Conservation (phyloP, 2,797 vertebrate genomes). For the Bovichtus variegatus region DNA sequence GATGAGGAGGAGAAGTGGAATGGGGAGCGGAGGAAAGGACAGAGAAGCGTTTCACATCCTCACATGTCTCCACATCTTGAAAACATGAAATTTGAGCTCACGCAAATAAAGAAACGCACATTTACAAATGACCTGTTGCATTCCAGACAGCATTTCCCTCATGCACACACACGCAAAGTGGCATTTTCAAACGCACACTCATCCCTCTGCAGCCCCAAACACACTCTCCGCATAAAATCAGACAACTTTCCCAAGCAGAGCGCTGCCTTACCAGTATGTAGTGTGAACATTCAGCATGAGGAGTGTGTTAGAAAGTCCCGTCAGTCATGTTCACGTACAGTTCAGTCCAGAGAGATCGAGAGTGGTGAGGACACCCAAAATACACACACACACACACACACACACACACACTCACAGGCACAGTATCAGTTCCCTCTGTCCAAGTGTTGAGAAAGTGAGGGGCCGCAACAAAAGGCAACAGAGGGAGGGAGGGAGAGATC, state of each 20-base stretch:
- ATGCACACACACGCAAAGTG: slow-evolving; percentile 1
- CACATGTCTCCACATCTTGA: slow-evolving; percentile 13
- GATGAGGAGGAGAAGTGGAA: slow-evolving; percentile 40
- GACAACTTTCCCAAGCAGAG: slow-evolving; percentile 29
- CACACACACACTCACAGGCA: slow-evolving; percentile 42
- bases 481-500: slow-evolving; percentile 67
- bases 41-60: slow-evolving; percentile 28
- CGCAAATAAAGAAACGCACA: background rate
- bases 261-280: slow-evolving; percentile 70
- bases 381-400: slow-evolving; percentile 37
- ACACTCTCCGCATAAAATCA: slow-evolving; percentile 19
- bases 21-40: slow-evolving; percentile 7
- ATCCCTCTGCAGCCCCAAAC: slow-evolving; percentile 15
- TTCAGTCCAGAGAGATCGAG: slow-evolving; percentile 65
- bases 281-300: slow-evolving; percentile 63
- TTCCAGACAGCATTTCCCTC: slow-evolving; percentile 37
- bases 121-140: slow-evolving; percentile 51
- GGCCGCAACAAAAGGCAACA: slow-evolving; percentile 80
- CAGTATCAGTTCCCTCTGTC: slow-evolving; percentile 75
- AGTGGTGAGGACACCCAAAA: slow-evolving; percentile 43
- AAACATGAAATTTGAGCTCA: slow-evolving; percentile 29
- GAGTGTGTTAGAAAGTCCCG: slow-evolving; percentile 56
- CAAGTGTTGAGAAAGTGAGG: slow-evolving; percentile 78
- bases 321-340: slow-evolving; percentile 71
- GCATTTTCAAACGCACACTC: slow-evolving; percentile 10